A percentile compares a stretch with the other conserved stretches of the same genome.
phyloP scores from a whole-genome alignment of 1,140 invertebrate genomes.

The Philotrypesis tridentata region DNA sequence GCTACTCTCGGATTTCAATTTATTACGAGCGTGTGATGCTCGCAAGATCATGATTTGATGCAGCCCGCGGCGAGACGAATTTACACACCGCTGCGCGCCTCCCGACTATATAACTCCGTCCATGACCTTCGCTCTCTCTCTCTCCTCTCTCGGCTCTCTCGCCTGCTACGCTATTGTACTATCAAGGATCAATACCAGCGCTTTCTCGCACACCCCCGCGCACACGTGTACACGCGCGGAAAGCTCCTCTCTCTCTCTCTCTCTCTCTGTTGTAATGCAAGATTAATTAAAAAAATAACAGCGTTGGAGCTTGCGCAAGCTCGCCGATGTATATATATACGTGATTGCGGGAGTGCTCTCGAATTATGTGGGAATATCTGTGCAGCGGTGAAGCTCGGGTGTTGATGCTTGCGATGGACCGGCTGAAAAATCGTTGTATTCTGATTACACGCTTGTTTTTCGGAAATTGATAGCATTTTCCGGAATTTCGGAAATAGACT shows the following conservation, averaged over 20 bases:
- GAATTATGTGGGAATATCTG: too few relatives aligned
- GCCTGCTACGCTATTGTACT: not conserved
- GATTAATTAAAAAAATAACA: conserved; percentile 20
- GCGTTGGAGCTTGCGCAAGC: too few relatives aligned
- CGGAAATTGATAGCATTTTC: too few relatives aligned
- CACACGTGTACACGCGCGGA: too few relatives aligned
- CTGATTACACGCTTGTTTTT: too few relatives aligned
- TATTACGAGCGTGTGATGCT: conserved; percentile 1
- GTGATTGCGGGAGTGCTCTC: too few relatives aligned
- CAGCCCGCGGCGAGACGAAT: conserved; percentile 16
- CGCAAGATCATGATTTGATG: conserved; percentile 17
- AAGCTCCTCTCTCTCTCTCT: too few relatives aligned
- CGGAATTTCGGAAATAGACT: too few relatives aligned
- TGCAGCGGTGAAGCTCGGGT: too few relatives aligned
- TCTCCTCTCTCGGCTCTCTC: too few relatives aligned
- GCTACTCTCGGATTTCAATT: not conserved
- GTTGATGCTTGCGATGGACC: too few relatives aligned
- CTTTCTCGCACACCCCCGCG: not conserved
- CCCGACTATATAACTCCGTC: not conserved
- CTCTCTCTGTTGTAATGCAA: not conserved
- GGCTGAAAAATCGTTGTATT: too few relatives aligned
- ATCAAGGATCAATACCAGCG: conserved; percentile 23
- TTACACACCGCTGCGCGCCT: not conserved
- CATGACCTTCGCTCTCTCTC: conserved; percentile 21
- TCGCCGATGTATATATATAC: not conserved